Conservation (phyloP, 2,113 vertebrate species). For the Thunnus thynnus region DNA sequence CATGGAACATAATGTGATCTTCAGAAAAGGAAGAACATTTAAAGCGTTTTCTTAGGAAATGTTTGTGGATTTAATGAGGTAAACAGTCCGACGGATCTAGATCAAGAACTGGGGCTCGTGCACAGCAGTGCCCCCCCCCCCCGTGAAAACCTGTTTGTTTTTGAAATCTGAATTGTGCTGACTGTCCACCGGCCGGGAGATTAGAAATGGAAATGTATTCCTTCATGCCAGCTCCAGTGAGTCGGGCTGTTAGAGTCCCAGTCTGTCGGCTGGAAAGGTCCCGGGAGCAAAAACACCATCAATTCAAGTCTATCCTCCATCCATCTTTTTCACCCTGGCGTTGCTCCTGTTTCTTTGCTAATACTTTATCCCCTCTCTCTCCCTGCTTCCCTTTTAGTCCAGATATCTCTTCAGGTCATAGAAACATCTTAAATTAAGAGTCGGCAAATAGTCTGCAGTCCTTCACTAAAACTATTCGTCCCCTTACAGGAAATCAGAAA, state of each 20-base stretch:
- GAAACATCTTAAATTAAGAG: not conserved
- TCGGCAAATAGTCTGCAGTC: not conserved
- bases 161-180: slow-evolving; percentile 41
- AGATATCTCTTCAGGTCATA: not conserved
- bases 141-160: slow-evolving; percentile 28
- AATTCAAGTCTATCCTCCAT: slow-evolving; percentile 25
- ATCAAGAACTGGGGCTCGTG: not conserved
- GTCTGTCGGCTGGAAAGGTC: slow-evolving; percentile 41
- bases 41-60: not conserved
- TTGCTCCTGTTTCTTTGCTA: not conserved
- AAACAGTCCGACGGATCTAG: not conserved
- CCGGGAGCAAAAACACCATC: slow-evolving; percentile 43
- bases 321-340: slow-evolving; percentile 5
- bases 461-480: not conserved
- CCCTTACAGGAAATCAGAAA: too few species aligned
- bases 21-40: too few species aligned
- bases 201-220: slow-evolving; percentile 62
- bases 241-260: slow-evolving; percentile 24
- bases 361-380: not conserved
- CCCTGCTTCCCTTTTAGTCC: not conserved
- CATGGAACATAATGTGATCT: too few species aligned
- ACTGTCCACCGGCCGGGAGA: slow-evolving; percentile 39
- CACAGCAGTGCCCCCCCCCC: too few species aligned
- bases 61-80: not conserved
- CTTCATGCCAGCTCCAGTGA: slow-evolving; percentile 38